phyloP scores from a whole-genome alignment of 1,140 invertebrate species.

The Notospermus geniculatus region DNA sequence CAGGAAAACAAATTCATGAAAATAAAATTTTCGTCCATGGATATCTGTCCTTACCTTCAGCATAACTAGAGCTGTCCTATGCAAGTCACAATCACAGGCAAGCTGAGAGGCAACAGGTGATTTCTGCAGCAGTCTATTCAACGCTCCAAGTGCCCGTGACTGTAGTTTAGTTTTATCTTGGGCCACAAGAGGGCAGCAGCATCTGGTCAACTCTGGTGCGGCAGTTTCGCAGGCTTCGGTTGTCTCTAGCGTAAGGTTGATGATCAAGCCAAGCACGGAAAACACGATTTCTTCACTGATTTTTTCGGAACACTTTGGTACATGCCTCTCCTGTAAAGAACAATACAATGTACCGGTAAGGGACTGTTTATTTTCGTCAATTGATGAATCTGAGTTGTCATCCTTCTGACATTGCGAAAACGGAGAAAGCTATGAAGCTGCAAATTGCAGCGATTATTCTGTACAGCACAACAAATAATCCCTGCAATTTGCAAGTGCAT shows the following conservation, averaged over 20 bases:
- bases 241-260: conserved; percentile 5
- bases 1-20: no score
- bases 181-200: not conserved
- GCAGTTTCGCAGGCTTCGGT: not conserved
- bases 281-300: not conserved
- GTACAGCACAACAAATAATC: no score
- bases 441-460: no score
- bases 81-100: not conserved
- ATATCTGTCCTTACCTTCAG: no score
- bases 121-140: not conserved
- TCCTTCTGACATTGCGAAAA: no score
- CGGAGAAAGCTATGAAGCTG: no score
- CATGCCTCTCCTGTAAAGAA: not conserved
- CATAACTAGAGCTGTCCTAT: no score
- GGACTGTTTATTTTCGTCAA: no score
- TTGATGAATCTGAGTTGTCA: no score
- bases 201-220: not conserved
- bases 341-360: not conserved
- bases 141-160: not conserved
- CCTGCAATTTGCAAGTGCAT: no score
- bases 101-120: not conserved
- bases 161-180: not conserved
- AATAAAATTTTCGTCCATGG: no score
- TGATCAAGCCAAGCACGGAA: conserved; percentile 1
- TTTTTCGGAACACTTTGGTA: not conserved